Base-by-base conservation (phyloP, 2,797 vertebrate species). In the Champsocephalus esox region DNA sequence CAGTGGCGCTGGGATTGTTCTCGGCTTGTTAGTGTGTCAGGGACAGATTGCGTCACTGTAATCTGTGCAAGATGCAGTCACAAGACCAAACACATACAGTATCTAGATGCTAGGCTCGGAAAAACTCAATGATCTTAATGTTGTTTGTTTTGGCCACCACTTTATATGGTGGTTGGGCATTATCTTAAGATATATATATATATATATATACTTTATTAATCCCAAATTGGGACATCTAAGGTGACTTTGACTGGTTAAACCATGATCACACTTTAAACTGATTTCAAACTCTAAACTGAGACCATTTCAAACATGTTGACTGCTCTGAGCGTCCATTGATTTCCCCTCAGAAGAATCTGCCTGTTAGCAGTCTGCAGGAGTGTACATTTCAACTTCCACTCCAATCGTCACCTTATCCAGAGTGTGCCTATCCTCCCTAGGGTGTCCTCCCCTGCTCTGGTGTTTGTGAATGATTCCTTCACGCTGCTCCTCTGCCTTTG, bases 401-500 rank as follows among this genome's bases (percentile, higher is more conserved):
- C 66, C 70, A 49, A 66, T n/a, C 28, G 75, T 73, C 65, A 78
- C 62, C 62, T 75, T 70, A 81, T 69, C 72, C 75, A 58, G 59
- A 28, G 60, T 12, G 59, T 43, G 50, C 60, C 38, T 69, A 9
- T 45, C 68, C 32, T 79, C 80, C 61, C 74, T 44, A 12, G 83
- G 64, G 78, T 65, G 77, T 77, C 66, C 73, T 84, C 63, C 44
- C 59, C 51, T 9, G 41, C 41, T 21, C 61, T 62, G 44, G 62
- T 44, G 51, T 16, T 62, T 45, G 54, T 12, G 44, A 45, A 52
- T 63, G 74, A 21, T 63, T 78, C 89, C 90, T 91, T 89, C 86
- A 91, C 85, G 50, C 82, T 75, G 79, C 80, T 89, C 72, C 74
- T 64, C 71, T 62, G 34, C 58, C 75, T 88, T 73, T 78, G 78